Evolutionary conservation across 2,113 vertebrate genomes (phyloP).

Genomic region (Limnothrissa miodon): DNA sequence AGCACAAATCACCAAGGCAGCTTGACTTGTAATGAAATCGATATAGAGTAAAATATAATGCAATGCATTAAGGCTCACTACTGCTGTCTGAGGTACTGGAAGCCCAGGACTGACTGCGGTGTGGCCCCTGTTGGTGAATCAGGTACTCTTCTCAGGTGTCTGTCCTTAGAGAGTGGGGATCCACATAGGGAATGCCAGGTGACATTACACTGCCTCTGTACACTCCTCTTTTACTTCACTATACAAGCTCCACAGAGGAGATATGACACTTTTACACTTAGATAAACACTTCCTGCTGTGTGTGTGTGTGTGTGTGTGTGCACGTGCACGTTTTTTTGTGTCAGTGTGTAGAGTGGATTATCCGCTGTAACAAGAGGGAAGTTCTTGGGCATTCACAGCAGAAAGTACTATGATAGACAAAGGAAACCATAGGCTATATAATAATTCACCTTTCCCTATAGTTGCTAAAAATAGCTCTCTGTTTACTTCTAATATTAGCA

Average conservation of each 20-base stretch:
- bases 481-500: not conserved
- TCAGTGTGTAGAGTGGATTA: not conserved
- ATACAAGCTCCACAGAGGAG: not conserved
- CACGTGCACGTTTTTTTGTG: not conserved
- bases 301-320: conserved; percentile 14
- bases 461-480: not conserved
- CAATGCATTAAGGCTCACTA: not conserved
- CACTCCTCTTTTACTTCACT: conserved; percentile 3
- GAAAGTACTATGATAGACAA: not conserved
- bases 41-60: no score
- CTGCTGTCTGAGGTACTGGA: not conserved
- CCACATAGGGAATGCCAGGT: not conserved
- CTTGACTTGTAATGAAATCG: no score
- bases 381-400: not conserved
- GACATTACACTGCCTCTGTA: not conserved
- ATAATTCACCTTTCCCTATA: not conserved
- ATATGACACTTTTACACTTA: not conserved
- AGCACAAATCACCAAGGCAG: no score
- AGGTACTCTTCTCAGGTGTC: not conserved
- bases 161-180: not conserved
- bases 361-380: not conserved
- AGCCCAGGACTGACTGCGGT: not conserved
- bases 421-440: not conserved
- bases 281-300: conserved; percentile 31
- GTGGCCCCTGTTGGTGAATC: not conserved